A percentile compares a stretch with the other conserved stretches of the same genome.
Conservation (phyloP, 1,140 invertebrate genomes). For the Phenacoccus solenopsis region DNA sequence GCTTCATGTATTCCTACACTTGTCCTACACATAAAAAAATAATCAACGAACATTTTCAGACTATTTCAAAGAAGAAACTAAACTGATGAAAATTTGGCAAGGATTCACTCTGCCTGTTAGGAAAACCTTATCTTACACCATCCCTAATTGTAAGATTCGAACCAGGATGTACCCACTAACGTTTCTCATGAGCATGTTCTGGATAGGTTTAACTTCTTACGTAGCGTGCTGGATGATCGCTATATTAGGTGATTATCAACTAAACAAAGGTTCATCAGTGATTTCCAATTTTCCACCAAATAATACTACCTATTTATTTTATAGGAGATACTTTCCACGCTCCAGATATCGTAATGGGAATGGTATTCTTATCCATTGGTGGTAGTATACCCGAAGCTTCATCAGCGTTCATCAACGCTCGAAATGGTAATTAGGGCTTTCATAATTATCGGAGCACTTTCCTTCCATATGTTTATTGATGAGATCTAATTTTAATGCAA, state of each 20-base stretch:
- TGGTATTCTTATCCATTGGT: constrained; percentile 73
- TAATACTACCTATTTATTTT: constrained; percentile 22
- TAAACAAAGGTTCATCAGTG: no score
- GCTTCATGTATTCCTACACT: no score
- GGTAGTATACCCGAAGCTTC: constrained; percentile 80
- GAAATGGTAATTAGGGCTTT: constrained; percentile 39
- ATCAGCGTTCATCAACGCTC: constrained; percentile 64
- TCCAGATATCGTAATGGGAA: constrained; percentile 76
- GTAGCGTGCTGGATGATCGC: constrained; percentile 58
- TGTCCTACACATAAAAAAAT: no score
- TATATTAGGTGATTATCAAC: constrained; percentile 45
- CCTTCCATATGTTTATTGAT: not conserved
- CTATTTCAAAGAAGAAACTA: not conserved
- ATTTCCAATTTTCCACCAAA: not conserved
- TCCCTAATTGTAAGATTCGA: constrained; percentile 56
- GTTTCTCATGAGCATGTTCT: constrained; percentile 50
- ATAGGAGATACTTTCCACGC: constrained; percentile 58
- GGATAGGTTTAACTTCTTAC: constrained; percentile 49
- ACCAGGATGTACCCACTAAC: constrained; percentile 43
- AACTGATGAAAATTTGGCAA: constrained; percentile 35
- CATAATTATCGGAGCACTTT: not conserved
- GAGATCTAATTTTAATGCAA: constrained; percentile 7
- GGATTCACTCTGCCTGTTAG: constrained; percentile 55
- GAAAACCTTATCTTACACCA: constrained; percentile 47
- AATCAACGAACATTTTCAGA: no score